These are phyloP conservation scores for Lophius americanus DNA, from an alignment of 2,797 vertebrate species.

Conservation along the genomic window DNA sequence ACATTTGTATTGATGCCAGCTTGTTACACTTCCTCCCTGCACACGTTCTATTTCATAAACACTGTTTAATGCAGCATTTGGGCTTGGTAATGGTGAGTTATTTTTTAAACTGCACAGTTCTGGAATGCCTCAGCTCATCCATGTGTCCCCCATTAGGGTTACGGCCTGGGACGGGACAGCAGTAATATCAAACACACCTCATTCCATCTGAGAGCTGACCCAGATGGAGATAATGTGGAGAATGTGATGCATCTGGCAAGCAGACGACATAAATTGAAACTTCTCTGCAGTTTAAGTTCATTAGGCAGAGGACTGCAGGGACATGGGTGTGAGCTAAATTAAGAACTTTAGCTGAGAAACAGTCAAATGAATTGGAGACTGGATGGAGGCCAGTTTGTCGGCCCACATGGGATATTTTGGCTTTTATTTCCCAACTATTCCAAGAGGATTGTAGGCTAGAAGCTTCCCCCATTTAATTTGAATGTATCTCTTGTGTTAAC, in stretches of 20 bases:
- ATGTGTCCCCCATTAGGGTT: slow-evolving; percentile 69
- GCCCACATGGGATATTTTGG: slow-evolving; percentile 15
- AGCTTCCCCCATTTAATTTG: background rate
- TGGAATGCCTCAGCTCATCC: slow-evolving; percentile 55
- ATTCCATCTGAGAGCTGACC: slow-evolving; percentile 66
- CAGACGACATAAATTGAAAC: slow-evolving; percentile 59
- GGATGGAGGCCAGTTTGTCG: slow-evolving; percentile 28
- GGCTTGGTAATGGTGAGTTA: slow-evolving; percentile 45
- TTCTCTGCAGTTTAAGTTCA: slow-evolving; percentile 61
- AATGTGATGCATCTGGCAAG: slow-evolving; percentile 64
- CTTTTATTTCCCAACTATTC: slow-evolving; percentile 9
- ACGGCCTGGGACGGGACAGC: slow-evolving; percentile 55
- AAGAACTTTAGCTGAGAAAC: slow-evolving; percentile 43
- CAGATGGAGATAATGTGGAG: slow-evolving; percentile 59
- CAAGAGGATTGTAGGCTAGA: slow-evolving; percentile 4
- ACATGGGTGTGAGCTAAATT: slow-evolving; percentile 53
- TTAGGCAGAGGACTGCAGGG: slow-evolving; percentile 55
- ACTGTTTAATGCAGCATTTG: slow-evolving; percentile 48
- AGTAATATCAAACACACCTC: slow-evolving; percentile 63
- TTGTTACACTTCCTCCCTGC: slow-evolving; percentile 65
- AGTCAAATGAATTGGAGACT: slow-evolving; percentile 40
- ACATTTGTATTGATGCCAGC: slow-evolving; percentile 75
- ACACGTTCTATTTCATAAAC: slow-evolving; percentile 56
- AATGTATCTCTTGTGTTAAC: slow-evolving; percentile 15
- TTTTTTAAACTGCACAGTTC: slow-evolving; percentile 39